A percentile compares a stretch with the other conserved stretches of the same genome.
Evolutionary conservation across 2,888 invertebrate genomes (phyloP).

Genomic region (Sisyra terminalis): DNA sequence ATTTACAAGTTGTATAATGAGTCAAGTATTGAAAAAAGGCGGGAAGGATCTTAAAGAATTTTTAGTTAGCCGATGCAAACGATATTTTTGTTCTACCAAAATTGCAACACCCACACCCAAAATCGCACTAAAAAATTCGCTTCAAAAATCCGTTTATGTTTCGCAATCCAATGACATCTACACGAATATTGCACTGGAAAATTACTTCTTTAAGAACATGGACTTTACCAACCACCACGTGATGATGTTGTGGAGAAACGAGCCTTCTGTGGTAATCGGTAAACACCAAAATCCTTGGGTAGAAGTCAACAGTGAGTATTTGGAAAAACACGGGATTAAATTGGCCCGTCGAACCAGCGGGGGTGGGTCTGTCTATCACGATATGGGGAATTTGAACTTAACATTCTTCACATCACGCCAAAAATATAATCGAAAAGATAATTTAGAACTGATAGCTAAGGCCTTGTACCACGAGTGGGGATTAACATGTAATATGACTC

Average conservation of each 20-base stretch:
- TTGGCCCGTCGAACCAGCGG: conserved; percentile 87
- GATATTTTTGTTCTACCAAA: no score
- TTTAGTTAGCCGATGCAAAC: no score
- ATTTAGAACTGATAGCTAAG: conserved; percentile 72
- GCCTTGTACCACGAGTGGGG: conserved; percentile 72
- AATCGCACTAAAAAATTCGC: no score
- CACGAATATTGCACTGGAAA: conserved; percentile 87
- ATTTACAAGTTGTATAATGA: no score
- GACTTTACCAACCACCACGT: conserved; percentile 71
- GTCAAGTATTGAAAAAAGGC: no score
- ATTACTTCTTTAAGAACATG: conserved; percentile 85
- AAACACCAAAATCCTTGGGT: conserved; percentile 94
- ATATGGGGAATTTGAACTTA: conserved; percentile 81
- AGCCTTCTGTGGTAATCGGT: conserved; percentile 90
- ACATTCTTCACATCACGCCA: conserved; percentile 78
- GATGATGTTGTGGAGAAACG: conserved; percentile 83
- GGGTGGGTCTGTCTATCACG: conserved; percentile 94
- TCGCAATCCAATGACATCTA: conserved; percentile 84
- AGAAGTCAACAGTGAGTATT: conserved; percentile 63
- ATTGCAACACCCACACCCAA: no score
- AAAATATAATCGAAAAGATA: conserved; percentile 70
- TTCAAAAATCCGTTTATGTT: conserved; percentile 69
- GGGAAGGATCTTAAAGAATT: no score
- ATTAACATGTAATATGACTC: conserved; percentile 53
- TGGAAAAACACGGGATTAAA: conserved; percentile 48